phyloP scores from a whole-genome alignment of 2,888 invertebrate genomes.

The Trissolcus japonicus region DNA sequence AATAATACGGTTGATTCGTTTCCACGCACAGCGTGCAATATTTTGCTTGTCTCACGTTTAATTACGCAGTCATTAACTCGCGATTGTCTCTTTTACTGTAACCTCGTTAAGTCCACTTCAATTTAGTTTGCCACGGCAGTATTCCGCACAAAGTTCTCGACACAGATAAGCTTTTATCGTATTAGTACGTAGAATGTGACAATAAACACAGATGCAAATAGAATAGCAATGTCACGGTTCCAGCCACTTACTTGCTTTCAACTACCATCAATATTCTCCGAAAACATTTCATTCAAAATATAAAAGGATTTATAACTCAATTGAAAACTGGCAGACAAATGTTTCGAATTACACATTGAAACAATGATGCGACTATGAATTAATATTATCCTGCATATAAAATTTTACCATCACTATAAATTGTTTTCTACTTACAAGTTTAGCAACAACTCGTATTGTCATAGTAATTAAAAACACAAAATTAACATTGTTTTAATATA shows the following conservation, averaged over 20 bases:
- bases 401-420: too few species aligned
- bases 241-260: conserved; percentile 64
- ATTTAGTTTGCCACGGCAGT: conserved; percentile 69
- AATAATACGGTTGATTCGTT: conserved; percentile 51
- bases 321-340: too few species aligned
- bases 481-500: too few species aligned
- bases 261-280: too few species aligned
- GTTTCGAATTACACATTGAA: too few species aligned
- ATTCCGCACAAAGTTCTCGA: conserved; percentile 73
- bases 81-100: conserved; percentile 74
- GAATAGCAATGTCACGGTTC: conserved; percentile 74
- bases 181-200: conserved; percentile 75
- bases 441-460: too few species aligned
- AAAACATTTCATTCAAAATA: too few species aligned
- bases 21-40: conserved; percentile 38
- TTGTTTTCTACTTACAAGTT: too few species aligned
- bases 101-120: conserved; percentile 72
- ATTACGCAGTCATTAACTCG: conserved; percentile 73
- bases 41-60: conserved; percentile 63
- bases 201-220: conserved; percentile 73
- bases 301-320: too few species aligned
- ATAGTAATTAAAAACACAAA: too few species aligned
- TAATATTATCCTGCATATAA: too few species aligned
- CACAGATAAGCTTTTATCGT: conserved; percentile 76
- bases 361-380: too few species aligned